Evolutionary conservation across 2,797 vertebrate species (phyloP).

Genomic region (Heteromormyrus szaboi): DNA sequence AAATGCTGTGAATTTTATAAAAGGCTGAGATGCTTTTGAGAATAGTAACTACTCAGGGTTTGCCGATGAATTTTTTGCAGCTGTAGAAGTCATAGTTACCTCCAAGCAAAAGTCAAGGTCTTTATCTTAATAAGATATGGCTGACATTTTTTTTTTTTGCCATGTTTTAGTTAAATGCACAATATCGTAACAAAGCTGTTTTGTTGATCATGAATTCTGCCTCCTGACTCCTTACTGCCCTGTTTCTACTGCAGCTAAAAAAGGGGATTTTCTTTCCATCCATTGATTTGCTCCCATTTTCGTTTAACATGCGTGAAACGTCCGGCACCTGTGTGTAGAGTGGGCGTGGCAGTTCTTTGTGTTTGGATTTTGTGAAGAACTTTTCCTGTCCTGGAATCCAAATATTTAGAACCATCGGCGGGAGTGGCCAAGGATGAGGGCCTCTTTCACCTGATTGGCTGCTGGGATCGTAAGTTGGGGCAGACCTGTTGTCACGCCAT

Average conservation of each 20-base stretch:
- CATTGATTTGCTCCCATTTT: background rate
- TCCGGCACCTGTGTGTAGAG: background rate
- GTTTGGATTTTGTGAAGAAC: background rate
- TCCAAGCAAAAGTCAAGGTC: background rate
- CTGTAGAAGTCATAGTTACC: background rate
- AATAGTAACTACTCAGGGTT: background rate
- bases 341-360: background rate
- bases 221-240: background rate
- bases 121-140: background rate
- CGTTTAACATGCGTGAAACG: background rate
- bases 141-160: background rate
- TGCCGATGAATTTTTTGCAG: background rate
- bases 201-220: background rate
- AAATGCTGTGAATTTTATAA: background rate
- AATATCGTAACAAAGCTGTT: background rate
- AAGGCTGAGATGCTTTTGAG: background rate
- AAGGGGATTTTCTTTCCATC: background rate
- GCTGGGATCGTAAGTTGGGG: conserved; percentile 15
- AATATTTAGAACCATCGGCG: conserved; percentile 1
- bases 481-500: conserved; percentile 17
- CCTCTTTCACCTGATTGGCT: background rate
- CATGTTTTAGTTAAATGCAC: background rate
- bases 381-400: background rate
- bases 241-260: background rate
- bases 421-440: conserved; percentile 11